Percentiles rank a stretch among this genome's conserved stretches.
Conservation (phyloP, 2,113 vertebrate species). For the Urocitellus parryii region DNA sequence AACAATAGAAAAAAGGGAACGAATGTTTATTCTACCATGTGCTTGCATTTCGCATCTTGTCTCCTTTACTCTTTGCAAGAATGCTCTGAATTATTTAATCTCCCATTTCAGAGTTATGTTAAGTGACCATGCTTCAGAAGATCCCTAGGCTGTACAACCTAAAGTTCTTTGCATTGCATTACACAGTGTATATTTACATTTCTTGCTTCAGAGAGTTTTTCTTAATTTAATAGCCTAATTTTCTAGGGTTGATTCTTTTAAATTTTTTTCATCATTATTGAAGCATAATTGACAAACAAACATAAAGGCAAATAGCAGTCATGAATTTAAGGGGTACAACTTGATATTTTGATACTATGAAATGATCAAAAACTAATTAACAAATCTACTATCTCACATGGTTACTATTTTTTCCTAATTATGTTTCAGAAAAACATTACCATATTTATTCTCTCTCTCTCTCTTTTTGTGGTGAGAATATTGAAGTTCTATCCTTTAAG, state of each 20-base stretch:
- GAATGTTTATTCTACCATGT: conserved; percentile 14
- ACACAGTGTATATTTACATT: background rate
- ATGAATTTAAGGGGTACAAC: background rate
- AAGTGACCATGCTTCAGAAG: background rate
- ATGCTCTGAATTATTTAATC: conserved; percentile 10
- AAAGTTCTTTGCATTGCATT: background rate
- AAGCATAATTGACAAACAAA: background rate
- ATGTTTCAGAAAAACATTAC: too few species aligned
- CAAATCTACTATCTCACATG: background rate
- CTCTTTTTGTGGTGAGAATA: background rate
- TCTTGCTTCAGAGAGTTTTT: background rate
- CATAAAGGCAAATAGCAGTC: background rate
- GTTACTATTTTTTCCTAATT: background rate
- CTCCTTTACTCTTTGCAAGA: background rate
- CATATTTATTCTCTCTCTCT: background rate
- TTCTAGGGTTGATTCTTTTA: background rate
- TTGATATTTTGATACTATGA: background rate
- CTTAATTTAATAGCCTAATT: conserved; percentile 17
- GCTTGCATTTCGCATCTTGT: background rate
- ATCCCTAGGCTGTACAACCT: background rate
- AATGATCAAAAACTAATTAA: background rate
- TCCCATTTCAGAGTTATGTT: background rate
- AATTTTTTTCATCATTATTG: background rate
- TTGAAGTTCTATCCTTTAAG: background rate
- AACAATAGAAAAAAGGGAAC: background rate